Evolutionary conservation across 1,140 invertebrate species (phyloP).

Genomic region (Euura saliciscinereae): DNA sequence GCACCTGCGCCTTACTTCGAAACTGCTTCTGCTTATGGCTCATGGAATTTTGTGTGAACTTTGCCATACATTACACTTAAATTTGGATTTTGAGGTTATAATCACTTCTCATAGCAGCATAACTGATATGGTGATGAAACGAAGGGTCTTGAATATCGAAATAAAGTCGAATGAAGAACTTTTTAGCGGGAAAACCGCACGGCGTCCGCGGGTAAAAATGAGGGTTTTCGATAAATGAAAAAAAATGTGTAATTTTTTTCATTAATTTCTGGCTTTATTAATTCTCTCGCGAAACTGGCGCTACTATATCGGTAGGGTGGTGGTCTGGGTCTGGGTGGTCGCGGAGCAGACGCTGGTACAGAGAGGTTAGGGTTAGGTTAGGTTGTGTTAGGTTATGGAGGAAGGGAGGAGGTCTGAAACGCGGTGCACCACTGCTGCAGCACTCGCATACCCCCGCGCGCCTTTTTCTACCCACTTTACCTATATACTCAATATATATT

Average conservation of each 20-base stretch:
- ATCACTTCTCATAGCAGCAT: too few relatives aligned
- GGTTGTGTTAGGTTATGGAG: background rate
- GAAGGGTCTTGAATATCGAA: too few relatives aligned
- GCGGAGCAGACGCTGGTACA: background rate
- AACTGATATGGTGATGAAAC: too few relatives aligned
- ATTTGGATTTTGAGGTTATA: too few relatives aligned
- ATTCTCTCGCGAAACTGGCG: conserved; percentile 32
- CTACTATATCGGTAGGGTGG: conserved; percentile 11
- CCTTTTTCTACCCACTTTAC: conserved; percentile 13
- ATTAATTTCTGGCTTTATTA: conserved; percentile 53
- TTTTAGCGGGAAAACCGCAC: too few relatives aligned
- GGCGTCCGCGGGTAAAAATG: background rate
- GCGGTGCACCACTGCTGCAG: conserved; percentile 15
- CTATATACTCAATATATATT: conserved; percentile 9
- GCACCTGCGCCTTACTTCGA: too few relatives aligned
- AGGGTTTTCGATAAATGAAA: conserved; percentile 40
- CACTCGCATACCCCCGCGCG: conserved; percentile 17
- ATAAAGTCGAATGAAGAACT: too few relatives aligned
- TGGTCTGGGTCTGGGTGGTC: background rate
- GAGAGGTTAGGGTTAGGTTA: background rate
- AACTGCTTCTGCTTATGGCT: too few relatives aligned
- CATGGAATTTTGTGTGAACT: too few relatives aligned
- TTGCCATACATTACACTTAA: too few relatives aligned
- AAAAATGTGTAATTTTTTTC: conserved; percentile 48
- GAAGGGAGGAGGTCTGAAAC: background rate